Conservation (phyloP, 2,888 invertebrate species). For the Cetonia aurata region DNA sequence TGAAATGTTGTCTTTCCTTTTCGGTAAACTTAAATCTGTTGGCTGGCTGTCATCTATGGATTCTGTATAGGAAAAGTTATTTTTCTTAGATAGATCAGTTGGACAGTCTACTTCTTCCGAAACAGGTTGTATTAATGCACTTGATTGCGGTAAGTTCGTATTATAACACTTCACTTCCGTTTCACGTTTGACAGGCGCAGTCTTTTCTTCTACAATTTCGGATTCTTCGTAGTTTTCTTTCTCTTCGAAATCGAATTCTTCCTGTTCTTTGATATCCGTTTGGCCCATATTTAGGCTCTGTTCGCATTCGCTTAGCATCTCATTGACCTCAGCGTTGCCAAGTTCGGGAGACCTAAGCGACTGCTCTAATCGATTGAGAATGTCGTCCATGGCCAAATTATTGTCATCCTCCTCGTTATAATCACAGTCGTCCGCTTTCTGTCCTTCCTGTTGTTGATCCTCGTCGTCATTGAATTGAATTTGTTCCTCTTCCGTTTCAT, state of each 20-base stretch:
- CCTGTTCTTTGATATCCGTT: conserved; percentile 24
- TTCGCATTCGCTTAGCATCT: conserved; percentile 27
- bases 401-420: conserved; percentile 65
- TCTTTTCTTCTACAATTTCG: conserved; percentile 41
- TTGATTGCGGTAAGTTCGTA: neutral
- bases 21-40: conserved; percentile 73
- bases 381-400: conserved; percentile 69
- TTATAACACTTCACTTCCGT: conserved; percentile 20
- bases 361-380: conserved; percentile 74
- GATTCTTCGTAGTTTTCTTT: conserved; percentile 40
- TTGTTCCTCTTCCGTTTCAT: conserved; percentile 42
- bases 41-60: conserved; percentile 67
- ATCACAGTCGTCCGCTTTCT: conserved; percentile 63
- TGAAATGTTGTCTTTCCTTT: conserved; percentile 65
- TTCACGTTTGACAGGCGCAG: conserved; percentile 16
- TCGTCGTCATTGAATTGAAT: conserved; percentile 50
- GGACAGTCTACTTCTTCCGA: conserved; percentile 37
- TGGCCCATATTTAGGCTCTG: conserved; percentile 31
- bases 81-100: conserved; percentile 57
- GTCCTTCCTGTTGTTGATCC: conserved; percentile 28
- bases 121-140: conserved; percentile 26
- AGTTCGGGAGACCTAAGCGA: conserved; percentile 68
- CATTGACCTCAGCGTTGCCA: conserved; percentile 48
- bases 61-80: conserved; percentile 54
- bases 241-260: conserved; percentile 30